Percentiles rank a stretch among this genome's conserved stretches.
Evolutionary conservation across 2,888 invertebrate genomes (phyloP).

Genomic region (Acanthosepion lycidas): DNA sequence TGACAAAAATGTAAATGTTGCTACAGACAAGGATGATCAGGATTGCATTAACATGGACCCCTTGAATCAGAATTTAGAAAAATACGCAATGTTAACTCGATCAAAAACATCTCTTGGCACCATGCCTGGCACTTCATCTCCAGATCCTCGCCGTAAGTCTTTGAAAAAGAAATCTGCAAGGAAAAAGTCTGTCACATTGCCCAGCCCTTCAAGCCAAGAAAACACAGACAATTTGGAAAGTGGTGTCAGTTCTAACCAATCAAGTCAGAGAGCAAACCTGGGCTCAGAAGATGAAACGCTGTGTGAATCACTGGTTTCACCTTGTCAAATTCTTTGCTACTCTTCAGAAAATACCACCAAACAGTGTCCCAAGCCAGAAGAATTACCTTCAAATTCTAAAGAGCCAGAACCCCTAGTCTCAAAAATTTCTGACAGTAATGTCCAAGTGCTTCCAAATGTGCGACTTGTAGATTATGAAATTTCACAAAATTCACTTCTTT

Average conservation of each 20-base stretch:
- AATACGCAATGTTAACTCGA: not conserved
- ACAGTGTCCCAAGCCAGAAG: not conserved
- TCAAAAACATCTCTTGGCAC: not conserved
- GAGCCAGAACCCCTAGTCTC: not conserved
- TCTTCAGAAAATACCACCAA: not conserved
- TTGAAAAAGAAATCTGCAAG: not conserved
- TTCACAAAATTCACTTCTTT: not conserved
- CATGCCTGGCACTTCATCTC: not conserved
- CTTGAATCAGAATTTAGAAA: not conserved
- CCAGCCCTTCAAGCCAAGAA: not conserved
- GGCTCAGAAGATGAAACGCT: not conserved
- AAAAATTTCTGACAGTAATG: not conserved
- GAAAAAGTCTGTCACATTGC: not conserved
- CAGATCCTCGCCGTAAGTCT: not conserved
- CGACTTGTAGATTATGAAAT: not conserved
- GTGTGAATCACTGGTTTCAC: not conserved
- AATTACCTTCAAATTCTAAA: not conserved
- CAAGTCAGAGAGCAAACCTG: not conserved
- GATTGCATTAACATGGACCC: not conserved
- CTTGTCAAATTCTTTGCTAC: not conserved
- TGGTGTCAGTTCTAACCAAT: not conserved
- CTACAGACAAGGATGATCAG: not conserved
- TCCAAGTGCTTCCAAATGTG: not conserved
- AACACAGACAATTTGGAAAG: too few relatives aligned
- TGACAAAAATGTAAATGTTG: not conserved